A percentile compares a stretch with the other conserved stretches of the same genome.
Evolutionary conservation across 92 coral and sea anemone genomes (phyloP).

Genomic region (Siderastrea siderea): DNA sequence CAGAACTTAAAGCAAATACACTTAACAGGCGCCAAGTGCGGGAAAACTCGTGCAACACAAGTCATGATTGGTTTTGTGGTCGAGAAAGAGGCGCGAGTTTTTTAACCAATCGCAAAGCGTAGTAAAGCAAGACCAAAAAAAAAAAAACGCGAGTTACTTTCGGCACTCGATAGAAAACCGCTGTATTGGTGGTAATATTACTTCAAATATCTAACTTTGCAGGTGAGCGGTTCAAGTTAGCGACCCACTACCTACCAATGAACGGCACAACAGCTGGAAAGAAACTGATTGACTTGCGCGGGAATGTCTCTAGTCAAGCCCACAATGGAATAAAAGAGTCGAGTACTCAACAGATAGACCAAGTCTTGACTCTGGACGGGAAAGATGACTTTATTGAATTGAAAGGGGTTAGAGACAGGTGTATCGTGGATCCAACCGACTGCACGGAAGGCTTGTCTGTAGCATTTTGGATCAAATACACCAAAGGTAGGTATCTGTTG

Average conservation of each 20-base stretch:
- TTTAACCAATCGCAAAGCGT: too few species aligned
- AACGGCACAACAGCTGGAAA: slow-evolving; percentile 46
- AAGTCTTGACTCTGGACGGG: slow-evolving; percentile 85
- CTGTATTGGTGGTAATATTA: background rate
- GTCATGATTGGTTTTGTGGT: too few species aligned
- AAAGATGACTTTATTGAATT: slow-evolving; percentile 60
- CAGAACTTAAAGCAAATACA: too few species aligned
- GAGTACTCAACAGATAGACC: slow-evolving; percentile 85
- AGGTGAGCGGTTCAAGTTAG: slow-evolving; percentile 46
- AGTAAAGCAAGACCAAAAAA: too few species aligned
- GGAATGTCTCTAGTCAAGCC: slow-evolving; percentile 52
- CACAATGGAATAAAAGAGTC: slow-evolving; percentile 76
- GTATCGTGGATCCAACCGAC: slow-evolving; percentile 81
- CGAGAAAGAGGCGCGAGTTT: too few species aligned
- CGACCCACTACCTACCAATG: slow-evolving; percentile 87
- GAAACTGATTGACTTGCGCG: slow-evolving; percentile 77
- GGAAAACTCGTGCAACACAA: too few species aligned
- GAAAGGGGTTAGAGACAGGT: slow-evolving; percentile 49
- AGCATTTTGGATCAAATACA: slow-evolving; percentile 90
- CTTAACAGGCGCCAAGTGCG: too few species aligned
- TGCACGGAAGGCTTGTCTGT: slow-evolving; percentile 88
- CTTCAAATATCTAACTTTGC: background rate
- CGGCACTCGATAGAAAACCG: background rate
- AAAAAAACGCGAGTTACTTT: too few species aligned
- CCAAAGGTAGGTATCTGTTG: background rate